Conservation (phyloP, 2,888 invertebrate species). For the Elegia similella region DNA sequence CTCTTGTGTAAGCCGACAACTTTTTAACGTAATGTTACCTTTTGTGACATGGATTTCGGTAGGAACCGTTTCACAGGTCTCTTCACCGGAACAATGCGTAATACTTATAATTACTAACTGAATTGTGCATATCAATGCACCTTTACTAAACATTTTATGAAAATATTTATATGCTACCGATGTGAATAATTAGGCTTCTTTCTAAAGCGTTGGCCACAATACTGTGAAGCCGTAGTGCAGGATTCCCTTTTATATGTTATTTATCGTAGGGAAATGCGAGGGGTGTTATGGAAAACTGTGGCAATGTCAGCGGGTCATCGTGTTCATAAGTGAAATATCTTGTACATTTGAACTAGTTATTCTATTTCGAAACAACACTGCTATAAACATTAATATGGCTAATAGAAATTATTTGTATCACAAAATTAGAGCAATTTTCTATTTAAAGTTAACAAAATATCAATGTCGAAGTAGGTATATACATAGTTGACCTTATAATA, state of each 20-base stretch:
- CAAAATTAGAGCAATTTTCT: too few relatives aligned
- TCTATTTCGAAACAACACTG: not conserved
- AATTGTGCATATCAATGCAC: slow-evolving; percentile 28
- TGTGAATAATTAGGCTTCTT: not conserved
- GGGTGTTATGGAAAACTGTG: slow-evolving; percentile 28
- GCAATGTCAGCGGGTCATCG: slow-evolving; percentile 44
- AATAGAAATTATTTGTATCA: too few relatives aligned
- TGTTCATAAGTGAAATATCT: slow-evolving; percentile 45
- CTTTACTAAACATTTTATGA: slow-evolving; percentile 23
- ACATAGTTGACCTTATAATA: too few relatives aligned
- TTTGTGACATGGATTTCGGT: slow-evolving; percentile 94
- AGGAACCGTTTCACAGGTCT: slow-evolving; percentile 92
- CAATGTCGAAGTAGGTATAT: too few relatives aligned
- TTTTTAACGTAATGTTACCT: slow-evolving; percentile 84
- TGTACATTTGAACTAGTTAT: slow-evolving; percentile 31
- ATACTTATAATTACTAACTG: slow-evolving; percentile 33
- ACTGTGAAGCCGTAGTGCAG: not conserved
- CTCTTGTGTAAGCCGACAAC: too few relatives aligned
- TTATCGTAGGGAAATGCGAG: slow-evolving; percentile 12
- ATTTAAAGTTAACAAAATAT: too few relatives aligned
- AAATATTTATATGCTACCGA: not conserved
- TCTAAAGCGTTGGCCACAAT: not conserved
- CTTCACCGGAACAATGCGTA: slow-evolving; percentile 71
- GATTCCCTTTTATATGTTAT: slow-evolving; percentile 23
- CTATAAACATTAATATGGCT: too few relatives aligned